A percentile compares a stretch with the other conserved stretches of the same genome.
Conservation (phyloP, 2,113 vertebrate species). For the Spilogale gracilis region DNA sequence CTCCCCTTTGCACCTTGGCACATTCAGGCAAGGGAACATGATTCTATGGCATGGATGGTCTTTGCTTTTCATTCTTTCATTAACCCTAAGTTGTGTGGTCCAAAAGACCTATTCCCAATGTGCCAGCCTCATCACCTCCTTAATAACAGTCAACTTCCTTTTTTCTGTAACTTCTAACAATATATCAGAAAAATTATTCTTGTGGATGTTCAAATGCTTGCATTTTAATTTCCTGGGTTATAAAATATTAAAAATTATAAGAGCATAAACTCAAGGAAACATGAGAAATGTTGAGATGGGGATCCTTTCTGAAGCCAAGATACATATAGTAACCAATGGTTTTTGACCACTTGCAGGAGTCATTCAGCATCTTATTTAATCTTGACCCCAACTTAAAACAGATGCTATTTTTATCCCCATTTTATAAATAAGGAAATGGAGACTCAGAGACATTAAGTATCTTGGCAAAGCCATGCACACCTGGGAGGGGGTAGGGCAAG, state of each 20-base stretch:
- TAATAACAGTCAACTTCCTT: constrained; percentile 9
- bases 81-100: neutral
- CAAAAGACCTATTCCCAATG: neutral
- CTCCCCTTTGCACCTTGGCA: neutral
- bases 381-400: neutral
- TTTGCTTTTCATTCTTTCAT: constrained; percentile 13
- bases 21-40: neutral
- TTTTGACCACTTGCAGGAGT: neutral
- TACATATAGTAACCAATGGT: neutral
- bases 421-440: constrained; percentile 33
- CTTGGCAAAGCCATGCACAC: neutral
- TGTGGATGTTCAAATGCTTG: neutral
- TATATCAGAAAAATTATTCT: constrained; percentile 26
- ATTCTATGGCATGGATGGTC: neutral
- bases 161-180: neutral
- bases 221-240: constrained; percentile 52
- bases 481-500: neutral
- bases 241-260: constrained; percentile 29
- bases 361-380: neutral
- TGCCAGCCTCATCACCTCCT: neutral
- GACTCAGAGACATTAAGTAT: neutral
- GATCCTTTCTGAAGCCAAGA: neutral
- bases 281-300: constrained; percentile 8
- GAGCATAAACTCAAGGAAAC: neutral
- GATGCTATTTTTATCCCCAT: neutral